A percentile compares a stretch with the other conserved stretches of the same genome.
Evolutionary conservation across 1,140 invertebrate species (phyloP).

Genomic region (Lordiphosa stackelbergi): DNA sequence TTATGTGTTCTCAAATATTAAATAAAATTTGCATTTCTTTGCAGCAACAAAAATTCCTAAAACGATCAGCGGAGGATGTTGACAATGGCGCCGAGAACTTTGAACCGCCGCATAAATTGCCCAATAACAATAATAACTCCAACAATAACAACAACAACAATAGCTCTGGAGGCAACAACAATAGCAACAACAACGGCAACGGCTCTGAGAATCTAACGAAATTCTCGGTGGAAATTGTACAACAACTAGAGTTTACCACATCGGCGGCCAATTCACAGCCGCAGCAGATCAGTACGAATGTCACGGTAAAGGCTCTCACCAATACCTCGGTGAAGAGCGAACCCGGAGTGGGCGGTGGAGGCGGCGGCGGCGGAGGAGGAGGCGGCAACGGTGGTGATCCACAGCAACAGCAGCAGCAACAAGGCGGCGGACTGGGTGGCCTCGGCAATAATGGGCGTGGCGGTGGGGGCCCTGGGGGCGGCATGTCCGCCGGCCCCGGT

Average conservation of each 20-base stretch:
- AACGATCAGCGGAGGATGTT: constrained; percentile 85
- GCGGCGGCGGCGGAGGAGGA: constrained; percentile 66
- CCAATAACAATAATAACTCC: constrained; percentile 81
- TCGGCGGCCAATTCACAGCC: constrained; percentile 88
- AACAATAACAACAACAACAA: constrained; percentile 54
- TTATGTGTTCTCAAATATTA: background rate
- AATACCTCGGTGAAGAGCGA: constrained; percentile 90
- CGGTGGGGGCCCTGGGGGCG: constrained; percentile 35
- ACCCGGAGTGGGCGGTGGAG: constrained; percentile 76
- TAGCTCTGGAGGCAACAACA: constrained; percentile 78
- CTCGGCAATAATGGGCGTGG: constrained; percentile 67
- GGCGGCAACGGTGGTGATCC: constrained; percentile 76
- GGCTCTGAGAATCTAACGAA: constrained; percentile 83
- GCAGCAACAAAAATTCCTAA: constrained; percentile 89
- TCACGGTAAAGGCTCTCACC: constrained; percentile 92
- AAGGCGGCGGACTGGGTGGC: constrained; percentile 67
- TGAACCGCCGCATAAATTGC: constrained; percentile 87
- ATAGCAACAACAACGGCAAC: constrained; percentile 49
- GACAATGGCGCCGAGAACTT: constrained; percentile 81
- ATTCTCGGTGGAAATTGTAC: constrained; percentile 93
- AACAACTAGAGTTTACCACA: constrained; percentile 91
- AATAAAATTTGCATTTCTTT: constrained; percentile 63
- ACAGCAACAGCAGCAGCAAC: constrained; percentile 73
- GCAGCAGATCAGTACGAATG: constrained; percentile 94
- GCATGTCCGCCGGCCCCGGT: constrained; percentile 46